Evolutionary conservation across 2,113 vertebrate genomes (phyloP).

Genomic region (Bufo gargarizans): DNA sequence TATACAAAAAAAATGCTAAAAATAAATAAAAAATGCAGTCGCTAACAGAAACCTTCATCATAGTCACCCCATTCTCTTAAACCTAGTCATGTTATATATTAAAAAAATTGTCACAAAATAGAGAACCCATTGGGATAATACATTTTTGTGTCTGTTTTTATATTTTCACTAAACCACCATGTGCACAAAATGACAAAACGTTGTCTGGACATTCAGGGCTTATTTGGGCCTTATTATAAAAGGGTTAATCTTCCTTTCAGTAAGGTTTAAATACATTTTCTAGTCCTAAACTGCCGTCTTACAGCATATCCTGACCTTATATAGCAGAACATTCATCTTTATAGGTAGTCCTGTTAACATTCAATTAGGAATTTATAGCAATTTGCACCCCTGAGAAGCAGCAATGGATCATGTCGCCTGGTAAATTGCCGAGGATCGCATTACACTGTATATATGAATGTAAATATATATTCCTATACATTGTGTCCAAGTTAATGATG

Average conservation of each 20-base stretch:
- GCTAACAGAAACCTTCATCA: too few relatives aligned
- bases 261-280: neutral
- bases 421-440: neutral
- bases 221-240: too few relatives aligned
- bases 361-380: conserved; percentile 27
- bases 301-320: neutral
- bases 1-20: too few relatives aligned
- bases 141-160: too few relatives aligned
- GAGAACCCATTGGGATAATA: too few relatives aligned
- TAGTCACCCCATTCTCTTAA: too few relatives aligned
- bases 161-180: too few relatives aligned
- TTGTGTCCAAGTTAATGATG: conserved; percentile 17
- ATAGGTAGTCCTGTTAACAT: neutral
- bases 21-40: too few relatives aligned
- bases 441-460: neutral
- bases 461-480: conserved; percentile 38
- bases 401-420: neutral
- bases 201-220: too few relatives aligned
- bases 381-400: conserved; percentile 8
- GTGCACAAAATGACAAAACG: too few relatives aligned
- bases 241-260: neutral
- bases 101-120: too few relatives aligned
- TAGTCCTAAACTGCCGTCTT: neutral
- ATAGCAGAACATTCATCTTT: neutral
- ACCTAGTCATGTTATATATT: too few relatives aligned